phyloP scores from a whole-genome alignment of 2,113 vertebrate species.

The Alces alces region DNA sequence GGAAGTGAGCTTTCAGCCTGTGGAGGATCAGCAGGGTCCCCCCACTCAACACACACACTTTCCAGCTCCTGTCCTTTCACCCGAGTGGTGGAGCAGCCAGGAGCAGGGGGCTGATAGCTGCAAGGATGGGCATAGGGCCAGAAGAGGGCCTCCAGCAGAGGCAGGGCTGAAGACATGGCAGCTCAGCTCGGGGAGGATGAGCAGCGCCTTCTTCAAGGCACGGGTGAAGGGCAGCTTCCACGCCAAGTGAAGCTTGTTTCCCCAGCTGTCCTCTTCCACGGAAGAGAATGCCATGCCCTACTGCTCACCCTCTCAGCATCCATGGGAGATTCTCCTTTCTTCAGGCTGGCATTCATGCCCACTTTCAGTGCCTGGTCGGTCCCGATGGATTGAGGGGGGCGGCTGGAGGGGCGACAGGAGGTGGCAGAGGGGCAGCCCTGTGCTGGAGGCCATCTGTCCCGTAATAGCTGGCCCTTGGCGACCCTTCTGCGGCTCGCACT shows the following conservation, averaged over 20 bases:
- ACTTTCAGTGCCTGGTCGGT: neutral
- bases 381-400: neutral
- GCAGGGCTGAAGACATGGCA: neutral
- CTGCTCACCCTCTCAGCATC: neutral
- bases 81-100: neutral
- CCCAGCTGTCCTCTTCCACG: neutral
- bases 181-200: accelerated
- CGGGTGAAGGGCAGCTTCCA: neutral
- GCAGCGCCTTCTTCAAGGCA: neutral
- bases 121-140: neutral
- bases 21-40: neutral
- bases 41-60: neutral
- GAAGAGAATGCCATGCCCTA: neutral
- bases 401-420: neutral
- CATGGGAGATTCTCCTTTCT: neutral
- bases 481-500: neutral
- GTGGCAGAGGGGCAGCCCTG: neutral
- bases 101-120: neutral
- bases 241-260: neutral
- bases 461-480: neutral
- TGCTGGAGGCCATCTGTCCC: neutral
- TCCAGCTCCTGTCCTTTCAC: neutral
- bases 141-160: neutral
- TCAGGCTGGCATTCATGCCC: neutral
- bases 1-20: neutral